A percentile compares a stretch with the other conserved stretches of the same genome.
Evolutionary conservation across 2,113 vertebrate species (phyloP).

Genomic region (Neopipo cinnamomea): DNA sequence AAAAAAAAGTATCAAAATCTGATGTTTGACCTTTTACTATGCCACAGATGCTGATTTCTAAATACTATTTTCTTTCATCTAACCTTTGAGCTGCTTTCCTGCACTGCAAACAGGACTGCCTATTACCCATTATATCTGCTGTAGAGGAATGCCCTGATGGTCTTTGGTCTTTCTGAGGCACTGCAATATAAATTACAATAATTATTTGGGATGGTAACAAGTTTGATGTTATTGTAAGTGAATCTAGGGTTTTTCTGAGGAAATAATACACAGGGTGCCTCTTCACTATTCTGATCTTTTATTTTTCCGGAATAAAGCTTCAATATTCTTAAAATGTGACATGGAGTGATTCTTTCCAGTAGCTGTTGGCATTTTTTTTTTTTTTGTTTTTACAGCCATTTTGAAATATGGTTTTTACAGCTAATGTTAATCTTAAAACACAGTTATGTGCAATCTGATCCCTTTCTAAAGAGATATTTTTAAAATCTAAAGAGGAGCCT

Average conservation of each 20-base stretch:
- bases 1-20: neutral
- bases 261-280: neutral
- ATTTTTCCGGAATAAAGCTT: neutral
- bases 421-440: constrained; percentile 26
- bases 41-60: neutral
- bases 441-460: constrained; percentile 35
- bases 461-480: constrained; percentile 26
- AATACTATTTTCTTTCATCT: neutral
- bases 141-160: neutral
- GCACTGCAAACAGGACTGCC: neutral
- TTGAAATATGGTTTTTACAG: constrained; percentile 20
- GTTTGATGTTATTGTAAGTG: neutral
- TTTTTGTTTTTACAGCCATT: neutral
- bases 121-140: neutral
- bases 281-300: neutral
- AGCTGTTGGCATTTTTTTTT: neutral
- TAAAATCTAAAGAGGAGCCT: constrained; percentile 44
- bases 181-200: neutral
- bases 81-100: neutral
- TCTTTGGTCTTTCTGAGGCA: neutral
- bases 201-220: neutral
- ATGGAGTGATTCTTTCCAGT: neutral
- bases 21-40: neutral
- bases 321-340: neutral
- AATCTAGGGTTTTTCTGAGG: neutral